phyloP scores from a whole-genome alignment of 2,113 vertebrate genomes.

The Apteryx mantelli region DNA sequence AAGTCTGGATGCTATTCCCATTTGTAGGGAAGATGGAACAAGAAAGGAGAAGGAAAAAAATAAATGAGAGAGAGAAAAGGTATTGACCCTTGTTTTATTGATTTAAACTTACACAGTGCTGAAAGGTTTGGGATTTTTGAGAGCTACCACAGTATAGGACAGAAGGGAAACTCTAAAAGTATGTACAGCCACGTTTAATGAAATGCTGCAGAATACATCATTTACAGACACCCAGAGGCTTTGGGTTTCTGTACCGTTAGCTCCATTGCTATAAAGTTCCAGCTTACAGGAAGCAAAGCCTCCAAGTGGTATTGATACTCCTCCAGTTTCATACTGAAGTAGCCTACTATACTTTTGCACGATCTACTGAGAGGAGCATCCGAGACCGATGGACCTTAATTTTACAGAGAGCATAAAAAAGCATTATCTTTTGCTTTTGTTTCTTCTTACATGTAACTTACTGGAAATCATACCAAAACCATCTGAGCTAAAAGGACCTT shows the following conservation, averaged over 20 bases:
- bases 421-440: background rate
- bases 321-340: background rate
- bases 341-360: background rate
- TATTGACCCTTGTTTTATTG: background rate
- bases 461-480: background rate
- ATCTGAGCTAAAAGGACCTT: background rate
- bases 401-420: background rate
- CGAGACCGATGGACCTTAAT: background rate
- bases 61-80: background rate
- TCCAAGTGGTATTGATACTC: rapidly evolving
- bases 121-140: background rate
- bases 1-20: background rate
- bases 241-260: background rate
- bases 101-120: background rate
- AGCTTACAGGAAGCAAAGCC: background rate
- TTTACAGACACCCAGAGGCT: background rate
- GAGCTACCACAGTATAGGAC: background rate
- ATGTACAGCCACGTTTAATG: background rate
- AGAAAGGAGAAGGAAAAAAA: background rate
- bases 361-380: background rate
- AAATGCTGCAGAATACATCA: rapidly evolving
- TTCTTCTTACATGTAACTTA: background rate
- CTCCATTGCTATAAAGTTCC: background rate
- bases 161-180: background rate
- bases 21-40: background rate